Evolutionary conservation across 2,113 vertebrate genomes (phyloP), one percentile per base, ranked within the genome.

Genomic region (Oreochromis tanganicae): DNA sequence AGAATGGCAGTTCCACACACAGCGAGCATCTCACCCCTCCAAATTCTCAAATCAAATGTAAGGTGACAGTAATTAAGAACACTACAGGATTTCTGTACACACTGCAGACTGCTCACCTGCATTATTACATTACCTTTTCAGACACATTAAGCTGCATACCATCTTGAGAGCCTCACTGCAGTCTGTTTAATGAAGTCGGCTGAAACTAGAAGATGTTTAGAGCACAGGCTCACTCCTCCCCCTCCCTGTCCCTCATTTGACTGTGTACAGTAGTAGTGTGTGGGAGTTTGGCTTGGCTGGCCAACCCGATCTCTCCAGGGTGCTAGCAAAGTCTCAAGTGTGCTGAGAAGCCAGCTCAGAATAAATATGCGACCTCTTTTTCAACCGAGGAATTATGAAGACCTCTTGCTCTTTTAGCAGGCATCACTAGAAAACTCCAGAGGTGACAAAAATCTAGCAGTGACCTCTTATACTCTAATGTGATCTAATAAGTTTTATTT

Each of bases 261-360:
- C 82, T 82, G 66, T 86, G 78, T 90, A 81, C 84, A 84, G 90
- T 92, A 90, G 90, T 89, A 91, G 63, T 83, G 83, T 87, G 94
- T 95, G 88, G 94, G 94, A 95, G 93, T 93, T 85, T 5, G 19
- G 41, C 83, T 89, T 68, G 83, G 80, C 88, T 61, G 87, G 80
- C 75, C 84, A 68, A 71, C 32, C 66, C 34, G 5, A 50, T n/a
- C 92, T 91, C 83, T 87, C 84, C 50, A 82, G 63, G 85, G 87
- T 90, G 92, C 90, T 90, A 88, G 87, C 21, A 78, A 92, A 91
- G 90, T 90, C 89, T 91, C 91, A 84, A 82, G 81, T n/a, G 71
- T 86, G 87, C 61, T 11, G 27, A 85, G 38, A 24, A 90, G 80
- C 88, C 85, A 61, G 88, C 73, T 82, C 16, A 9, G 91, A 83